Conservation (phyloP, 30 jellyfish, hydroid and myxozoan genomes). For the Phacellophora camtschatica region DNA sequence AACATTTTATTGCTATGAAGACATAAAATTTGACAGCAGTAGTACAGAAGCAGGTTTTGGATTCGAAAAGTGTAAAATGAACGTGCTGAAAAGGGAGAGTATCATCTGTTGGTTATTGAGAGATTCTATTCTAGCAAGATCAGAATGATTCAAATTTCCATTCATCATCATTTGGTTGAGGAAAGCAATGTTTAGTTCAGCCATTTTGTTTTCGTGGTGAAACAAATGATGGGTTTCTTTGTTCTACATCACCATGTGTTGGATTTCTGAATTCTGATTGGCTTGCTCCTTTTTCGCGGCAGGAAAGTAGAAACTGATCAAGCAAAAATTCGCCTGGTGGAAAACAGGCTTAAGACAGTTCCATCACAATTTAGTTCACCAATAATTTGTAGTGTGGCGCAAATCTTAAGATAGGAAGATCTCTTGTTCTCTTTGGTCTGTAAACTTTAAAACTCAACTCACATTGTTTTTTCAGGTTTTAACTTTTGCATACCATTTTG, state of each 20-base stretch:
- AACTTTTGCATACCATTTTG: too few relatives aligned
- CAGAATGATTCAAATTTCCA: not conserved
- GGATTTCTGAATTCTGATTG: not conserved
- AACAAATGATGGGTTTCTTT: not conserved
- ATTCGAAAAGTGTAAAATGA: constrained; percentile 27
- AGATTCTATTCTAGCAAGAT: not conserved
- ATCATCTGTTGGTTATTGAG: not conserved
- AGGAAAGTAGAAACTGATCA: not conserved
- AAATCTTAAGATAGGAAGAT: too few relatives aligned
- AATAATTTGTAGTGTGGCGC: too few relatives aligned
- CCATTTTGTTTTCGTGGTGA: not conserved
- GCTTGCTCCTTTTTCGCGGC: constrained; percentile 16
- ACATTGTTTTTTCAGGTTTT: too few relatives aligned
- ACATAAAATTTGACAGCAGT: constrained; percentile 15
- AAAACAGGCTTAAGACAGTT: too few relatives aligned
- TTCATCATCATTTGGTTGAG: constrained; percentile 7
- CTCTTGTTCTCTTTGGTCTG: too few relatives aligned
- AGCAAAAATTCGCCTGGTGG: too few relatives aligned
- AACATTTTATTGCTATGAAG: constrained; percentile 23
- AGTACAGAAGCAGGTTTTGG: constrained; percentile 39
- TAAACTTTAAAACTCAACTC: too few relatives aligned
- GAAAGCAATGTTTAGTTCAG: not conserved
- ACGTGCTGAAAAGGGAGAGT: constrained; percentile 25
- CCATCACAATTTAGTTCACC: too few relatives aligned
- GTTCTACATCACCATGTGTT: not conserved